Evolutionary conservation across 2,797 vertebrate genomes (phyloP).

Genomic region (Ciconia nigra): DNA sequence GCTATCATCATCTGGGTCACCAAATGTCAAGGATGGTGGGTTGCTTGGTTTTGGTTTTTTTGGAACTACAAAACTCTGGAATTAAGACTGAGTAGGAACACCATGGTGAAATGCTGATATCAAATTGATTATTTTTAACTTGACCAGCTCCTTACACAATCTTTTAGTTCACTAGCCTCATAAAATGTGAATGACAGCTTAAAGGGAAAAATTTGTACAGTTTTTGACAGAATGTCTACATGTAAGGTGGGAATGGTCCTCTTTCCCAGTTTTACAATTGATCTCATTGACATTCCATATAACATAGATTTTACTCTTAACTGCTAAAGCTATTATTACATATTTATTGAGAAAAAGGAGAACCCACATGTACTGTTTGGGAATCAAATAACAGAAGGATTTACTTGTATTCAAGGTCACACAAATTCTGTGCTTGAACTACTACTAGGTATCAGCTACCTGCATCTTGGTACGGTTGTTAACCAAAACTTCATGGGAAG

Average conservation of each 20-base stretch:
- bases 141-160: neutral
- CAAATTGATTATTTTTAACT: neutral
- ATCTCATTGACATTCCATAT: neutral
- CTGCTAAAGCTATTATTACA: neutral
- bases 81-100: neutral
- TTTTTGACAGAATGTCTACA: neutral
- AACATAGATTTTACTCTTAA: neutral
- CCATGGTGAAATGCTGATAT: neutral
- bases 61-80: neutral
- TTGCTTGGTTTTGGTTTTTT: neutral
- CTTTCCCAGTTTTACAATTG: neutral
- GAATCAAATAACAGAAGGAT: neutral
- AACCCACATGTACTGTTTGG: neutral
- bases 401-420: neutral
- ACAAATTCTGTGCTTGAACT: neutral
- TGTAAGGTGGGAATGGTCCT: neutral
- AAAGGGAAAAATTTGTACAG: neutral
- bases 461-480: neutral
- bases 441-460: neutral
- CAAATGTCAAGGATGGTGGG: neutral
- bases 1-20: neutral
- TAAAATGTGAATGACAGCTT: neutral
- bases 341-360: neutral
- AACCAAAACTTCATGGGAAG: rapidly evolving
- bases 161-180: neutral